Evolutionary conservation across 1,140 invertebrate genomes (phyloP).

Genomic region (Ceratoteleas bidentatus): DNA sequence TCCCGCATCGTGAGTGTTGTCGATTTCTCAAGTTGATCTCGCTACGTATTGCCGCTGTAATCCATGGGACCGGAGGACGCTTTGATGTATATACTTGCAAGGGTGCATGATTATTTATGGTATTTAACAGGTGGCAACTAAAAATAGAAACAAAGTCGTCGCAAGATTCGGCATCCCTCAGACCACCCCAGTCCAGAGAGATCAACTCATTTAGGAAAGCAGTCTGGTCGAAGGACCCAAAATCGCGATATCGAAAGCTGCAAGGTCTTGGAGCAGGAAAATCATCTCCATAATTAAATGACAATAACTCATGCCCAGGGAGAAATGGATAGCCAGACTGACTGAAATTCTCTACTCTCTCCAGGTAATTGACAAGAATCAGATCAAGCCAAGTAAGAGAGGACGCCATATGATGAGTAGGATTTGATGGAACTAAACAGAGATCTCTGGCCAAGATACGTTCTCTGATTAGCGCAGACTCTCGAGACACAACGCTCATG

Average conservation of each 20-base stretch:
- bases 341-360: neutral
- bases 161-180: too few species aligned
- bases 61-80: neutral
- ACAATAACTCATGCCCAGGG: neutral
- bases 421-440: neutral
- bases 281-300: too few species aligned
- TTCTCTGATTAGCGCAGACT: too few species aligned
- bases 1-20: neutral
- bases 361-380: neutral
- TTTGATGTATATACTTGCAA: neutral
- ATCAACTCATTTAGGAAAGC: too few species aligned
- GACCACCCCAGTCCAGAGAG: too few species aligned
- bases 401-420: neutral
- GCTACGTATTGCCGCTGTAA: neutral
- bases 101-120: neutral
- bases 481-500: too few species aligned
- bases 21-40: slow-evolving; percentile 1
- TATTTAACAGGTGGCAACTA: too few species aligned
- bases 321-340: neutral
- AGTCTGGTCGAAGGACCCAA: too few species aligned
- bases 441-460: neutral
- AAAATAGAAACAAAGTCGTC: too few species aligned
- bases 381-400: neutral
- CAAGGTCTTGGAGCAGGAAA: too few species aligned
- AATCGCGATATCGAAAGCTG: too few species aligned